phyloP scores from a whole-genome alignment of 1,140 invertebrate species.

The Drosophila guanche region DNA sequence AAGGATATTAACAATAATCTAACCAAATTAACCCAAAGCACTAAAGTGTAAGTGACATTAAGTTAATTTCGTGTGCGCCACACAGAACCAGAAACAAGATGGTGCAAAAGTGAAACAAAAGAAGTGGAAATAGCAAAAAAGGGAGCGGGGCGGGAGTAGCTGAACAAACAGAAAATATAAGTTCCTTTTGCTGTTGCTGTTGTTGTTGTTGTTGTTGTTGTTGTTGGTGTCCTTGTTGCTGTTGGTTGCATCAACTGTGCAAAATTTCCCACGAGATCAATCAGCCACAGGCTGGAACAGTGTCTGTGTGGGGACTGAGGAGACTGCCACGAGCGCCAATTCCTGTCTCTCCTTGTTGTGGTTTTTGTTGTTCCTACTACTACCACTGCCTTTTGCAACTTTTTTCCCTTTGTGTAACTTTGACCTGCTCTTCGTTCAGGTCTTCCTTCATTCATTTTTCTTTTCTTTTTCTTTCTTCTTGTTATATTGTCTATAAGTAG shows the following conservation, averaged over 20 bases:
- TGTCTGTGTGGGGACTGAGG: neutral
- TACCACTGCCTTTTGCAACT: conserved; percentile 74
- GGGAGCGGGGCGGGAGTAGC: conserved; percentile 6
- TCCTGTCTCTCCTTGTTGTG: conserved; percentile 40
- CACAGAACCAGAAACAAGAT: conserved; percentile 43
- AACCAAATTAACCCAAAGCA: conserved; percentile 82
- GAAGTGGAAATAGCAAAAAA: conserved; percentile 25
- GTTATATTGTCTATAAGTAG: conserved; percentile 65
- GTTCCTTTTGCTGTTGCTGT: conserved; percentile 46
- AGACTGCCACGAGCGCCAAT: neutral
- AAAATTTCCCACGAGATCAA: conserved; percentile 82
- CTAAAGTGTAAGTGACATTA: conserved; percentile 82
- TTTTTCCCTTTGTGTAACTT: conserved; percentile 72
- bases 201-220: conserved; percentile 17
- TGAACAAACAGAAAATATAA: conserved; percentile 32
- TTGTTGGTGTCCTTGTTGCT: conserved; percentile 36
- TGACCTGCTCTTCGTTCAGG: conserved; percentile 56
- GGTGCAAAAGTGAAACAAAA: conserved; percentile 36
- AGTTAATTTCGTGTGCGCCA: conserved; percentile 78
- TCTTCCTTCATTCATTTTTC: conserved; percentile 9
- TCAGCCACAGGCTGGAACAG: conserved; percentile 69
- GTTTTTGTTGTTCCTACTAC: conserved; percentile 66
- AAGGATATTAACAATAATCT: conserved; percentile 83
- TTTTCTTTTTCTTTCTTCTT: conserved; percentile 26
- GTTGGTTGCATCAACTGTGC: conserved; percentile 72